Base-by-base conservation (phyloP, 2,113 vertebrate genomes). In the Nettapus auritus region DNA sequence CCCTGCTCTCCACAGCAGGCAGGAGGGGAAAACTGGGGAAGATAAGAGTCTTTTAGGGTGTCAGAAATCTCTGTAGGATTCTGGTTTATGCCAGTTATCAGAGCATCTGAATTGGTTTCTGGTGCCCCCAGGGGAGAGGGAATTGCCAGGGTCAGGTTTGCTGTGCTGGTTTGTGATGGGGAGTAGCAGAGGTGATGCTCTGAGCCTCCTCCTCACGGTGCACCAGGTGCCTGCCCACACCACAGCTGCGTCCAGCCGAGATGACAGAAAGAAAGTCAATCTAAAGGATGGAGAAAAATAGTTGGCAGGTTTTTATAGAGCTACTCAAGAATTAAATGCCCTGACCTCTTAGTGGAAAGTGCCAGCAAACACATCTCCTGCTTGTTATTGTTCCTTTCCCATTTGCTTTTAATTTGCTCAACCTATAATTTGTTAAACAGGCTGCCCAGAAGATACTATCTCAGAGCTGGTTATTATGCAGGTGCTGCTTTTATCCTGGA, bases 401-500 rank as follows among this genome's bases (percentile, higher is more conserved):
- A 1, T 83, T 81, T 77, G 75, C 50, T 93, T 95, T 74, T 92
- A 59, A 92, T 93, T 86, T 86, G 50, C 28, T 81, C 28, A 70
- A 23, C 44, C 70, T 66, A 3, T 57, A 44, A 83, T 83, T 88
- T 59, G 50, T 73, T 80, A 68, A 93, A 63, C n/a, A n/a, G 55
- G n/a, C 76, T 88, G 79, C 76, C 79, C 79, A 26, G 82, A 26
- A 78, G 85, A 69, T 44, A 77, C 48, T 40, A 74, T 28, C 68
- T 88, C 67, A 57, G 75, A 66, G 57, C n/a, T 88, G 86, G 34
- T 75, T 86, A 23, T 79, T 69, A 4, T 22, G 34, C 78, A 74
- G 82, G 67, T 88, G 79, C 59, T 91, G 82, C 46, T 83, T 88
- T 83, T 52, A 80, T 62, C 79, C 76, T 59, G 86, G 44, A 91